Base-by-base conservation (phyloP, 64 coral and sea anemone species). In the Dendronephthya gigantea region DNA sequence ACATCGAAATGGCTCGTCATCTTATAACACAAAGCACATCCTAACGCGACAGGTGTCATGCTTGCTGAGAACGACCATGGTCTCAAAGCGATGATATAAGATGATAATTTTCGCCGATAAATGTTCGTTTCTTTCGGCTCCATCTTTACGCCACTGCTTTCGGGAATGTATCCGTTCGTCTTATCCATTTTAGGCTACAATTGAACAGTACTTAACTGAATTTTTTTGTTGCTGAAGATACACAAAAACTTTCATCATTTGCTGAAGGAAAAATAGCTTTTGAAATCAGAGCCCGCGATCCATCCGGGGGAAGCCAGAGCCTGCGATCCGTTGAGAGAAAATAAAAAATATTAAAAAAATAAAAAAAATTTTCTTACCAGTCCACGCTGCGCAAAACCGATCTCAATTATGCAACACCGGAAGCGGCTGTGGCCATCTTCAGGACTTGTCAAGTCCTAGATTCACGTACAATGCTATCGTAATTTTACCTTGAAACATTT, bases 41-140 rank as follows among this genome's bases (percentile, higher is more conserved):
- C 94, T 37, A 98, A 70, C 30, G 89, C 48, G 35, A 98, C 95
- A 16, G 95, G 95, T 81, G 91, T 98, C 82, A 91, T 86, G 1
- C 92, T 93, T 0, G 95, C 90, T 58, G 89, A 98, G 89, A 98
- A 98, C 0, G 95, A 98, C 95, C 95, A 98, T 15, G 95, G 95
- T 34, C 95, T 81, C 35, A 98, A 83, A 7, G 95, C 95, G 38
- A 98, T 69, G 72, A 98, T 58, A 70, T 98, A 98, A 27, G 87
- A 75, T 12, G 89, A 90, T 33, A 88, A 90, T 29, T 89, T 87
- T n/a, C 12, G 87, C 83, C 47, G 48, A 52, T 55, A 90, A 58
- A 28, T 40, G 37, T 51, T 68, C 89, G 41, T 82, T 90, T 84
- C 69, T 85, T 56, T 81, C 55, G 22, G 17, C 62, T 28, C 33